Evolutionary conservation across 2,113 vertebrate species (phyloP).

Genomic region (Chaetodon auriga): DNA sequence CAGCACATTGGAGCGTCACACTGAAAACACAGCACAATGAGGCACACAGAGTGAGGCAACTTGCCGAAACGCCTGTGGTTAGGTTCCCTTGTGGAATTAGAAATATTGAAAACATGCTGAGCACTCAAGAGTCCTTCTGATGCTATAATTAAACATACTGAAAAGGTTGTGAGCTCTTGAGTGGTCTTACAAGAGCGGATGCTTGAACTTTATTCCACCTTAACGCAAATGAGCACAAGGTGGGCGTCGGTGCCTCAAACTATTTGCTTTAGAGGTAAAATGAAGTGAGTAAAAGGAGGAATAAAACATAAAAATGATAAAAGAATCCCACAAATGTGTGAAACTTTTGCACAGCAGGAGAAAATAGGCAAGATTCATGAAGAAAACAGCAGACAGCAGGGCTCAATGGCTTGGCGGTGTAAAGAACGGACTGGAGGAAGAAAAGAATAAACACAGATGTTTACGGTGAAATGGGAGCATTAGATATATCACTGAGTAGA

Average conservation of each 20-base stretch:
- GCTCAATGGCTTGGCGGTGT: neutral
- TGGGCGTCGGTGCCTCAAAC: neutral
- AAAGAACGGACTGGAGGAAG: neutral
- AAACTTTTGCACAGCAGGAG: neutral
- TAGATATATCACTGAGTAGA: conserved; percentile 59
- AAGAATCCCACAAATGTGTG: neutral
- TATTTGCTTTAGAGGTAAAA: neutral
- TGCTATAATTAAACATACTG: conserved; percentile 18
- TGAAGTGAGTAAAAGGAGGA: neutral
- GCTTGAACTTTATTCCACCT: conserved; percentile 4
- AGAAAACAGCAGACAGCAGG: conserved; percentile 5
- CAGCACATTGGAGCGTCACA: conserved; percentile 50
- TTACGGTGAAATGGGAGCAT: conserved; percentile 29
- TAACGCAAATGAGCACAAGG: neutral
- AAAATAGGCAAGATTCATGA: neutral
- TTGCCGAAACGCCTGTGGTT: conserved; percentile 38
- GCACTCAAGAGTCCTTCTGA: conserved; percentile 17
- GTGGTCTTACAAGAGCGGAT: neutral
- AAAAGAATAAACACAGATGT: neutral
- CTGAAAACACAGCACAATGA: conserved; percentile 45
- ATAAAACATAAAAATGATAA: neutral
- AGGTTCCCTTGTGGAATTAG: conserved; percentile 21
- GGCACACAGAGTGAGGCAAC: conserved; percentile 30
- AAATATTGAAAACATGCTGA: conserved; percentile 23
- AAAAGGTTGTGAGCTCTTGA: neutral